phyloP scores from a whole-genome alignment of 92 coral and sea anemone species.

The Porites divaricata region DNA sequence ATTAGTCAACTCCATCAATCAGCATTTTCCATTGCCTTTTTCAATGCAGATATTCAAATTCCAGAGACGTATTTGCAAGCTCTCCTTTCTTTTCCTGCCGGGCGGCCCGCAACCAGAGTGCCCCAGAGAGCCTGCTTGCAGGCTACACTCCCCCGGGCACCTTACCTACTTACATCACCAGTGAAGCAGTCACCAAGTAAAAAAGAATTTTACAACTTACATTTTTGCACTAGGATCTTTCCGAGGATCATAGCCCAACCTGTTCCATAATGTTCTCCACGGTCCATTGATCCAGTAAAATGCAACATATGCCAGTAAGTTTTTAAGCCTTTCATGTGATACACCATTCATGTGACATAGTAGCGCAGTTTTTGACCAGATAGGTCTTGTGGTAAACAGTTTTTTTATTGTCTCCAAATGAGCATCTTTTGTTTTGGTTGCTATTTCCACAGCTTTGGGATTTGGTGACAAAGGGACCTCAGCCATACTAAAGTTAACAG shows the following conservation, averaged over 20 bases:
- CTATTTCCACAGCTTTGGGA: constrained; percentile 65
- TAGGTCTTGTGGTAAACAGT: constrained; percentile 83
- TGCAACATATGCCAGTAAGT: constrained; percentile 68
- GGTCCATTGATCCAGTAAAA: constrained; percentile 96
- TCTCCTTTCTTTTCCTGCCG: no score
- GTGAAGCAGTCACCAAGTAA: not conserved
- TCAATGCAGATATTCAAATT: no score
- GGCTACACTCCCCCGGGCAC: no score
- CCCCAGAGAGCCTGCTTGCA: no score
- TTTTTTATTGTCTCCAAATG: constrained; percentile 68
- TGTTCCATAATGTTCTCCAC: constrained; percentile 93
- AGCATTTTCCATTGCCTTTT: no score
- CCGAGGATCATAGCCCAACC: constrained; percentile 95
- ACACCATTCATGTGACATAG: constrained; percentile 66
- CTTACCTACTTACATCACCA: no score
- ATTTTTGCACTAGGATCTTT: constrained; percentile 92
- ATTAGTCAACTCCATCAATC: no score
- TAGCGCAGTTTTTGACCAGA: constrained; percentile 92
- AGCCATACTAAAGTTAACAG: constrained; percentile 59
- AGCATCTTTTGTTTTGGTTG: constrained; percentile 58
- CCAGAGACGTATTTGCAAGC: no score
- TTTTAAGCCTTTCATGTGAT: constrained; percentile 54
- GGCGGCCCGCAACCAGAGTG: no score
- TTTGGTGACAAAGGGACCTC: constrained; percentile 75
- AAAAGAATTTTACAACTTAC: constrained; percentile 43